These are phyloP conservation scores for Boleophthalmus pectinirostris DNA, from an alignment of 2,113 vertebrate species.

Conservation along the genomic window DNA sequence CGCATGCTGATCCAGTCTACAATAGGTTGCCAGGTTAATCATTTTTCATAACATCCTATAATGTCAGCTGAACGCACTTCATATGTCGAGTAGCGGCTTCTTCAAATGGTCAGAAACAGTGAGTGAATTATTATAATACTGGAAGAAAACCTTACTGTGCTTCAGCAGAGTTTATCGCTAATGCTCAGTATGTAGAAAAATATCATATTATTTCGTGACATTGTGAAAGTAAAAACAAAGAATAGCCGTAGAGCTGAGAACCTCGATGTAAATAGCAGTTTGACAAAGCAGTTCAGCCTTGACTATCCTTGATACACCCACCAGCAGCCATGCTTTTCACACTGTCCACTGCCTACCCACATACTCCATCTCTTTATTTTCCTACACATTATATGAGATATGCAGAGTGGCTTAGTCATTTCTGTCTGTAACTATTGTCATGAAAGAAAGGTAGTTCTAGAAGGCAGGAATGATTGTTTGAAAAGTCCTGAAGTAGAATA, in stretches of 20 bases:
- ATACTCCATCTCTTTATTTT: neutral
- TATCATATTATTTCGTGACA: neutral
- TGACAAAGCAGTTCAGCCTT: conserved; percentile 21
- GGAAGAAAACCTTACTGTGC: neutral
- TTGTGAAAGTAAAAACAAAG: neutral
- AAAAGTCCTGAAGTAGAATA: neutral
- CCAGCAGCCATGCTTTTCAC: neutral
- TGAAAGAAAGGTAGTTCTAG: neutral
- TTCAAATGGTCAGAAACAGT: neutral
- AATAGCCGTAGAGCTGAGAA: neutral
- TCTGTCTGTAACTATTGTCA: too few species aligned
- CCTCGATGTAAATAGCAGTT: conserved; percentile 1
- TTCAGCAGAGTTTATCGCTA: neutral
- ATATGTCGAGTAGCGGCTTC: neutral
- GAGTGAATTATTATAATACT: neutral
- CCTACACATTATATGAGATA: neutral
- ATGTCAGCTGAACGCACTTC: conserved; percentile 7
- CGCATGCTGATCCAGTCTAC: conserved; percentile 15
- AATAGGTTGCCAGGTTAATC: neutral
- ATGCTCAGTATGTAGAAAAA: neutral
- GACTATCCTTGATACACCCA: conserved; percentile 21
- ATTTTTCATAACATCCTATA: neutral
- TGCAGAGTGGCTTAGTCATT: too few species aligned
- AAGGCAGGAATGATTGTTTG: neutral
- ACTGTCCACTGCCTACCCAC: neutral